Evolutionary conservation across 2,888 invertebrate species (phyloP).

Genomic region (Anthophora plumipes): DNA sequence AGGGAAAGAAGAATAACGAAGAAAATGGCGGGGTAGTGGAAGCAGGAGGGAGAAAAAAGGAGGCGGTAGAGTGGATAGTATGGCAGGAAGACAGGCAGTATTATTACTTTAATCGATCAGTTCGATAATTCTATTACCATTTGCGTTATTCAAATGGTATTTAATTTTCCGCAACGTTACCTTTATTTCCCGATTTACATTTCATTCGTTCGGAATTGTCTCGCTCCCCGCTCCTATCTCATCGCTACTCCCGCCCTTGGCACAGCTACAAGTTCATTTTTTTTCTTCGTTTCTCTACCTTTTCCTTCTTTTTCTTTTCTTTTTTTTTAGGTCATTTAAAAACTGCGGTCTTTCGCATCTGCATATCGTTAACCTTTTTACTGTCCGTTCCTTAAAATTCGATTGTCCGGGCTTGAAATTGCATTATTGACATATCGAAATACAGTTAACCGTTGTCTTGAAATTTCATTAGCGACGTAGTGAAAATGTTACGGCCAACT

Average conservation of each 20-base stretch:
- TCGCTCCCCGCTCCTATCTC: slow-evolving; percentile 51
- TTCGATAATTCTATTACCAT: slow-evolving; percentile 80
- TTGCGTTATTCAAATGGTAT: slow-evolving; percentile 82
- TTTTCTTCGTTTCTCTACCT: slow-evolving; percentile 28
- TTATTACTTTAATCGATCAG: slow-evolving; percentile 80
- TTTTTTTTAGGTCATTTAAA: slow-evolving; percentile 76
- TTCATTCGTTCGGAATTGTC: slow-evolving; percentile 80
- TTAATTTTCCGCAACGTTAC: slow-evolving; percentile 83
- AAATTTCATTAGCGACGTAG: slow-evolving; percentile 38
- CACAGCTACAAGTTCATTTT: slow-evolving; percentile 48
- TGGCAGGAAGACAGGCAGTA: slow-evolving; percentile 65
- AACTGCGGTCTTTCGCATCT: slow-evolving; percentile 77
- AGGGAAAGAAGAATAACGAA: slow-evolving; percentile 21
- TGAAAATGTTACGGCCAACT: slow-evolving; percentile 16
- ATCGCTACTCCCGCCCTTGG: not conserved
- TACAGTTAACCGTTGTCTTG: slow-evolving; percentile 47
- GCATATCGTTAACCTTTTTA: slow-evolving; percentile 81
- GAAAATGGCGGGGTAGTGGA: slow-evolving; percentile 8
- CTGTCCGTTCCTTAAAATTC: slow-evolving; percentile 52
- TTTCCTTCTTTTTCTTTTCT: slow-evolving; percentile 38
- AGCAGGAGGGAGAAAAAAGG: not conserved
- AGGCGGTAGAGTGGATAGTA: slow-evolving; percentile 13
- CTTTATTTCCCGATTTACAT: slow-evolving; percentile 82
- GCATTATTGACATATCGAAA: slow-evolving; percentile 46
- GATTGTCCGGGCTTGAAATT: slow-evolving; percentile 45